Evolutionary conservation across 2,888 invertebrate genomes (phyloP).

Genomic region (Adelphocoris suturalis): DNA sequence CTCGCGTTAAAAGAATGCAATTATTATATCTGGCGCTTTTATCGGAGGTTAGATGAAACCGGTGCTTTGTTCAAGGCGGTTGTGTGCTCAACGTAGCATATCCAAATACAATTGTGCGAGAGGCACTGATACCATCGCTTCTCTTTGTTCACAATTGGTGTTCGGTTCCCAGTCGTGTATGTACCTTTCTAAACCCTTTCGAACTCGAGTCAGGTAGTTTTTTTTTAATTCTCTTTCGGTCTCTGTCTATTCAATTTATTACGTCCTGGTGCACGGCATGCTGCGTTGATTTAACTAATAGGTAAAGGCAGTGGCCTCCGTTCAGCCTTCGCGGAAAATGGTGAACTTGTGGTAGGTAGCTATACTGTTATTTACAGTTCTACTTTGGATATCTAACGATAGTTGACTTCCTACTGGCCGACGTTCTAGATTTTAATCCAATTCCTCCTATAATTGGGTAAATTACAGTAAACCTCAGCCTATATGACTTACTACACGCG

Average conservation of each 20-base stretch:
- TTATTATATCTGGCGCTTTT: slow-evolving; percentile 23
- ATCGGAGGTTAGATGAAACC: slow-evolving; percentile 47
- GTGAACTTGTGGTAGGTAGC: not conserved
- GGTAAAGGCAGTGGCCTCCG: not conserved
- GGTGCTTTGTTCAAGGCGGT: slow-evolving; percentile 59
- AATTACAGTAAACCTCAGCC: too few relatives aligned
- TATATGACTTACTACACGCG: too few relatives aligned
- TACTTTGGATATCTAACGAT: too few relatives aligned
- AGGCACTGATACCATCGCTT: slow-evolving; percentile 51
- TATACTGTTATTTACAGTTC: too few relatives aligned
- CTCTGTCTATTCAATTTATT: not conserved
- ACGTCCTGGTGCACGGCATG: not conserved
- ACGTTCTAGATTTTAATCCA: too few relatives aligned
- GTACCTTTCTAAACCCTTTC: slow-evolving; percentile 57
- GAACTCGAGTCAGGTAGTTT: slow-evolving; percentile 36
- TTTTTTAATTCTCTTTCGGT: not conserved
- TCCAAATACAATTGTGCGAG: slow-evolving; percentile 59
- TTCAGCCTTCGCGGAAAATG: not conserved
- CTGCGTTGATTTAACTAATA: not conserved
- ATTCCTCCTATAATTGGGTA: too few relatives aligned
- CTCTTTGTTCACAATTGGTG: slow-evolving; percentile 47
- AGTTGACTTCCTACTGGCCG: too few relatives aligned
- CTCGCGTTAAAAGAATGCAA: not conserved
- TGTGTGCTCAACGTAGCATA: slow-evolving; percentile 63
- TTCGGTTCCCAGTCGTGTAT: slow-evolving; percentile 50